Percentiles rank a stretch among this genome's conserved stretches.
phyloP scores from a whole-genome alignment of 2,797 vertebrate species.

The Gallinago stenura region DNA sequence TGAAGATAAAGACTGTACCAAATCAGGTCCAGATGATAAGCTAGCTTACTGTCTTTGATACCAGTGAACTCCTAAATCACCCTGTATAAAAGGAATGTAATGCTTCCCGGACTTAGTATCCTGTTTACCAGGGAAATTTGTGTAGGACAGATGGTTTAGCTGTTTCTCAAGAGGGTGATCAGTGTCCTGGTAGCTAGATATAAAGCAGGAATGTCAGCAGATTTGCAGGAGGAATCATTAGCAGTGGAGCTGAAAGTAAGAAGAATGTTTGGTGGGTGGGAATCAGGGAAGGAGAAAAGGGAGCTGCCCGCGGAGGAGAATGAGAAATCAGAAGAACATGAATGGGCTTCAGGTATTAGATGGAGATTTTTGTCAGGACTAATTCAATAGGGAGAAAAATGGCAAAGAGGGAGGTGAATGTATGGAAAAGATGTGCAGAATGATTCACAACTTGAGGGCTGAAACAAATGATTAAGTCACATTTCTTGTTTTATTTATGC shows the following conservation, averaged over 20 bases:
- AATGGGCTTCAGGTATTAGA: background rate
- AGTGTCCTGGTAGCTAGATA: background rate
- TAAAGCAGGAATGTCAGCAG: background rate
- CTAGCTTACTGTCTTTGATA: background rate
- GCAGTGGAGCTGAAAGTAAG: background rate
- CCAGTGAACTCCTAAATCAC: background rate
- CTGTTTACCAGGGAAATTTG: background rate
- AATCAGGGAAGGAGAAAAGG: background rate
- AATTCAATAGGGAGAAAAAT: slow-evolving; percentile 6
- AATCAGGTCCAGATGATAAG: background rate
- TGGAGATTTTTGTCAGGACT: background rate
- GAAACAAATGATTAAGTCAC: background rate
- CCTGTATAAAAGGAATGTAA: background rate
- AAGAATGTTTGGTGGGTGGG: background rate
- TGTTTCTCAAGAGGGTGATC: background rate
- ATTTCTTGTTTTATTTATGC: background rate
- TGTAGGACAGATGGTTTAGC: background rate
- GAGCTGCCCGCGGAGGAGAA: background rate
- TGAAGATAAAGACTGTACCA: background rate
- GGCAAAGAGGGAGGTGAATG: background rate
- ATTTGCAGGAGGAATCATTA: background rate
- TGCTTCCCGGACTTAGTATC: background rate
- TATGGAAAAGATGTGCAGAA: background rate
- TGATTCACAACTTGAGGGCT: background rate
- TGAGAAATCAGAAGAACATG: background rate